Evolutionary conservation across 2,113 vertebrate genomes (phyloP).

Genomic region (Thomomys bottae): DNA sequence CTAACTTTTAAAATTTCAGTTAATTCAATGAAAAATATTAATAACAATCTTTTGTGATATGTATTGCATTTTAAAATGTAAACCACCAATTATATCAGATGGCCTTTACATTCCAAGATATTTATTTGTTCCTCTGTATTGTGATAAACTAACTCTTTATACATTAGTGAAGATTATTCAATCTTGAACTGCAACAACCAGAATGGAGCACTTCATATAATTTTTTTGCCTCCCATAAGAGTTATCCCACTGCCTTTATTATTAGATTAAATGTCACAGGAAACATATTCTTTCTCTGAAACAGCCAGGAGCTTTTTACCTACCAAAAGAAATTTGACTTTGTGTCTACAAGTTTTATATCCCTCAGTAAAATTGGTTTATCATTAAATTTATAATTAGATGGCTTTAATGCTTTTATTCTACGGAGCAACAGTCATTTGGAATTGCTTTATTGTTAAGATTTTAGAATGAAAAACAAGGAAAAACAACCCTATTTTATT

Average conservation of each 20-base stretch:
- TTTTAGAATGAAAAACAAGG: not conserved
- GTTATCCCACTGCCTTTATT: constrained; percentile 51
- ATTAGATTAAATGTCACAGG: constrained; percentile 67
- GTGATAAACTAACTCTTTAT: constrained; percentile 30
- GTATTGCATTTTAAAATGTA: constrained; percentile 21
- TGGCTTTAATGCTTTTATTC: constrained; percentile 17
- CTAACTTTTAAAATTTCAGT: constrained; percentile 56
- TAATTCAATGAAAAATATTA: constrained; percentile 69
- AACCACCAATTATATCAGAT: constrained; percentile 63
- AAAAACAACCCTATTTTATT: not conserved
- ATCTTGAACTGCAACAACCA: constrained; percentile 51
- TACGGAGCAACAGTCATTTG: not conserved
- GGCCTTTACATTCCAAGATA: not conserved
- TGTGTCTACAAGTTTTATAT: constrained; percentile 48
- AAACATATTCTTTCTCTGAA: constrained; percentile 63
- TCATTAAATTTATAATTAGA: constrained; percentile 59
- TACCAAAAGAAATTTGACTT: constrained; percentile 60
- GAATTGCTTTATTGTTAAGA: not conserved
- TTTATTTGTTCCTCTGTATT: constrained; percentile 32
- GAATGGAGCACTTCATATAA: constrained; percentile 38
- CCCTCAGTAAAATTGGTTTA: constrained; percentile 29
- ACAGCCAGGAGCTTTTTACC: constrained; percentile 58
- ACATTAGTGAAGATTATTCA: not conserved
- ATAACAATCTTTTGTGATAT: constrained; percentile 51
- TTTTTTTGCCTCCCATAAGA: constrained; percentile 41